Base-by-base conservation (phyloP, 2,113 vertebrate species). In the Poicephalus gulielmi region DNA sequence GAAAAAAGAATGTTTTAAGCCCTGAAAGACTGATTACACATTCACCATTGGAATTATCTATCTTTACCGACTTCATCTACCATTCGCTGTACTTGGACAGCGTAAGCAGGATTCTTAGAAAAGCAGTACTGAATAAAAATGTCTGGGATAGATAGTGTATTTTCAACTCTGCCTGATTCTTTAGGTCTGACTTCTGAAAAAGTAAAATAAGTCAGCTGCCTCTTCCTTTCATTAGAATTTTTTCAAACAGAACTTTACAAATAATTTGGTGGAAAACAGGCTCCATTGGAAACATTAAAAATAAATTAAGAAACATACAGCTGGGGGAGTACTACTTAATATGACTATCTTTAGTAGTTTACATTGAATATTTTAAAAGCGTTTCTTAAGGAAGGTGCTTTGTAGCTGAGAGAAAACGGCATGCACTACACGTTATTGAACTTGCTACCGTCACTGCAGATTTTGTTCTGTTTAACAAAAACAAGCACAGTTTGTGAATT, bases 401-500 rank as follows among this genome's bases (percentile, higher is more conserved):
- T 97, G 95, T 97, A 64, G 84, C 88, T 91, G 93, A 9, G 90
- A 97, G 83, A 86, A 96, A 96, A 97, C 88, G 92, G 80, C 97
- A 97, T 97, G 97, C 91, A 84, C 88, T 96, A 94, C 97, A 96
- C 74, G 94, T 95, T 97, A 96, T 90, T 96, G 94, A 96, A 95
- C 96, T 98, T 95, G 94, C 95, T 96, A 97, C 96, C 92, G 86
- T 97, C 96, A 96, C 96, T 82, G 93, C 93, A 97, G 96, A 98
- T 97, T 97, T 97, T 98, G 95, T 97, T 95, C 93, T 97, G 96
- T 98, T 98, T 98, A 97, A 98, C 97, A 98, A 98, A 98, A 98
- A 98, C 97, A 98, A 98, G 96, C 94, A 94, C 95, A 94, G 96
- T 98, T 98, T 98, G 95, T 97, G 94, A 93, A 98, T 97, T 96